A percentile compares a stretch with the other conserved stretches of the same genome.
Conservation (phyloP, 1,140 invertebrate species). For the Drosophila nebulosa region DNA sequence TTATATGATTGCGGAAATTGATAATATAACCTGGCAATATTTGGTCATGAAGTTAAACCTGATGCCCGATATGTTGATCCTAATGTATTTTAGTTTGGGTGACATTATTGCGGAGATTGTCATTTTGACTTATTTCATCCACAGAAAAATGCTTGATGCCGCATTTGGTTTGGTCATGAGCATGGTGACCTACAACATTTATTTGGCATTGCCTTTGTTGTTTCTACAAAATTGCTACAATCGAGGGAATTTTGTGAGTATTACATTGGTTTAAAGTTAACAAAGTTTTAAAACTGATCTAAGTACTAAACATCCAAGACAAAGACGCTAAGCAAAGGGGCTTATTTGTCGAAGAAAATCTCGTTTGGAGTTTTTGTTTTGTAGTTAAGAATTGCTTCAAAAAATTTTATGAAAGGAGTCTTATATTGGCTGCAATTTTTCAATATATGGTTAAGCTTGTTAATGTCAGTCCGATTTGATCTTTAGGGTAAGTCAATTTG, state of each 20-base stretch:
- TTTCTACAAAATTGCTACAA: constrained; percentile 25
- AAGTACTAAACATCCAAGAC: not conserved
- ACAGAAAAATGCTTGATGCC: not conserved
- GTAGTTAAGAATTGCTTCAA: too few relatives aligned
- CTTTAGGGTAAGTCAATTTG: too few relatives aligned
- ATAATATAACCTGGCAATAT: constrained; percentile 50
- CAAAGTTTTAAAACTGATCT: too few relatives aligned
- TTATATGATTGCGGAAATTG: constrained; percentile 1
- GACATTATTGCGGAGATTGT: not conserved
- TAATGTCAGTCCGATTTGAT: too few relatives aligned
- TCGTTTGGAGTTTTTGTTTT: too few relatives aligned
- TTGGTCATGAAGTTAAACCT: constrained; percentile 5
- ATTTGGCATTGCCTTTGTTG: constrained; percentile 21
- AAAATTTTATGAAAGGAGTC: too few relatives aligned
- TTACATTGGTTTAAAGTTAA: too few relatives aligned
- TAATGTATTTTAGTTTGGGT: constrained; percentile 24
- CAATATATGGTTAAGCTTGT: too few relatives aligned
- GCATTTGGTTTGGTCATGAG: constrained; percentile 35
- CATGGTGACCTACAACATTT: constrained; percentile 12
- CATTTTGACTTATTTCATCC: constrained; percentile 11
- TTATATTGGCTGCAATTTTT: too few relatives aligned
- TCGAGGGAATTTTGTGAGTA: not conserved
- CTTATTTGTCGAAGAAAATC: too few relatives aligned
- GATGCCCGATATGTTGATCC: not conserved
- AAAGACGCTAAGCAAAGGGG: too few relatives aligned